Evolutionary conservation across 35 echinoderm and acorn worm species (phyloP).

Genomic region (Amphiura filiformis): DNA sequence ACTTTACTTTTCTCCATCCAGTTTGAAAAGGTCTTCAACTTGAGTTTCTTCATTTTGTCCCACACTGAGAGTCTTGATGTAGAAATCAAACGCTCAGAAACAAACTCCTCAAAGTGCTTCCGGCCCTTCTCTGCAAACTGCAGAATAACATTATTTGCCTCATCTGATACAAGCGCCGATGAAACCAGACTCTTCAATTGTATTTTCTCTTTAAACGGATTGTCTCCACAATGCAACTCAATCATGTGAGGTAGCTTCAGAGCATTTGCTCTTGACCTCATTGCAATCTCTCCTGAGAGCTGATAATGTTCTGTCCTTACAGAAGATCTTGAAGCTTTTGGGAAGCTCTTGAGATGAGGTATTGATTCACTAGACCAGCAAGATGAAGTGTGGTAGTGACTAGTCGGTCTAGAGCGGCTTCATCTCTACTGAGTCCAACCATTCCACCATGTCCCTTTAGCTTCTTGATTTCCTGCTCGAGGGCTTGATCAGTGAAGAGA

Average conservation of each 20-base stretch:
- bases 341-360: too few species aligned
- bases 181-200: slow-evolving; percentile 11
- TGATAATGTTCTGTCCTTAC: too few species aligned
- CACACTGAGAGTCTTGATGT: neutral
- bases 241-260: slow-evolving; percentile 28
- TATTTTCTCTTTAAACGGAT: slow-evolving; percentile 16
- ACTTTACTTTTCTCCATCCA: slow-evolving; percentile 36
- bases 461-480: slow-evolving; percentile 18
- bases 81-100: neutral
- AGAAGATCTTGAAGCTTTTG: too few species aligned
- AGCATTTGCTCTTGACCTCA: too few species aligned
- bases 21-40: slow-evolving; percentile 33
- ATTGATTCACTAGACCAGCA: too few species aligned
- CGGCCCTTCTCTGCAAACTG: slow-evolving; percentile 17
- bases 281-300: too few species aligned
- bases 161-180: neutral
- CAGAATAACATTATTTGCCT: neutral
- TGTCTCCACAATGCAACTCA: slow-evolving; percentile 38
- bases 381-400: slow-evolving; percentile 19
- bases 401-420: slow-evolving; percentile 18
- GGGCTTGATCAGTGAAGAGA: slow-evolving; percentile 27
- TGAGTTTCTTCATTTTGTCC: slow-evolving; percentile 5
- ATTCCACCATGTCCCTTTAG: slow-evolving; percentile 23
- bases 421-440: slow-evolving; percentile 10
- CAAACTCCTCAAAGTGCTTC: neutral